Conservation (phyloP, 2,113 vertebrate species). For the Quiscalus mexicanus region DNA sequence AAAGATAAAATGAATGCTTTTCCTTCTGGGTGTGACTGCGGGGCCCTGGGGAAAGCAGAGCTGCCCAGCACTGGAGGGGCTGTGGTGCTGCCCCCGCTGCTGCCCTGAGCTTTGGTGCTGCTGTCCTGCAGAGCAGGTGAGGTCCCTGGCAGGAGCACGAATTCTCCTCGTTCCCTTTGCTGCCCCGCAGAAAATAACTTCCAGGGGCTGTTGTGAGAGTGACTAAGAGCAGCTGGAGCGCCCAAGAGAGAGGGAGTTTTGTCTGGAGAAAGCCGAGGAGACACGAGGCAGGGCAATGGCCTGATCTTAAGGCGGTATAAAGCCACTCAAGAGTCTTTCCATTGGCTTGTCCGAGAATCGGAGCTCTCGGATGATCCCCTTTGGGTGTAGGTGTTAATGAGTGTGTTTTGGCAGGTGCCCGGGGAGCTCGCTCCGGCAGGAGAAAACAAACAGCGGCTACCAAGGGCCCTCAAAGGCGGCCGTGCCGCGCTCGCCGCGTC, state of each 20-base stretch:
- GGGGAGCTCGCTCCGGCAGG: background rate
- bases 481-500: background rate
- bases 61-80: background rate
- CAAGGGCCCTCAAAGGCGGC: background rate
- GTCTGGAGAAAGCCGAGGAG: background rate
- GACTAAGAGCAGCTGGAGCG: slow-evolving; percentile 7
- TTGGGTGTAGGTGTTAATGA: background rate
- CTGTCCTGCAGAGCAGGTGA: background rate
- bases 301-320: slow-evolving; percentile 18
- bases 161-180: background rate
- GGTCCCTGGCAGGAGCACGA: background rate
- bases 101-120: background rate
- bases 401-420: slow-evolving; percentile 43
- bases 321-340: background rate
- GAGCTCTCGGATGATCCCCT: slow-evolving; percentile 12
- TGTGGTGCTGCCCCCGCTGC: background rate
- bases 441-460: background rate
- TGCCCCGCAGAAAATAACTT: background rate
- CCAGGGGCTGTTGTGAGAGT: background rate
- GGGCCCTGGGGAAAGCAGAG: background rate
- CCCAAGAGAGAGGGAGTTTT: background rate
- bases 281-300: background rate
- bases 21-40: background rate
- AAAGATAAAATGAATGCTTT: background rate
- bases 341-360: background rate